Base-by-base conservation (phyloP, 2,888 invertebrate genomes). In the Kryphioiulus occultus region DNA sequence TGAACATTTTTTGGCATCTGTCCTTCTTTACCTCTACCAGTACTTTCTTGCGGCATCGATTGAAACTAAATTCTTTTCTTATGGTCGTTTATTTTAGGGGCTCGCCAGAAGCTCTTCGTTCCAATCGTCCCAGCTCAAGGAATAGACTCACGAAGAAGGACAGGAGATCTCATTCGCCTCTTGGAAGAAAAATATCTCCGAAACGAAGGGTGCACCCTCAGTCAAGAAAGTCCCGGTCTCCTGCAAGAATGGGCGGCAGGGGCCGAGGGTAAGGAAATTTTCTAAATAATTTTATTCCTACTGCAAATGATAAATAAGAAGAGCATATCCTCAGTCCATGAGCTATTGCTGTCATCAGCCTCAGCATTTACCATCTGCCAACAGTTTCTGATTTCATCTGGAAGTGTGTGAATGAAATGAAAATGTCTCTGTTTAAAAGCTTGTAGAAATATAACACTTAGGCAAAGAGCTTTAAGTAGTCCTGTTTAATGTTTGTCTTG, bases 161-260 rank as follows among this genome's bases (percentile, higher is more conserved):
- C n/a, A 39, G 39, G 35, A 84, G 84, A 42, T 84, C 84, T 84
- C 84, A 84, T 84, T 84, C 84, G 19, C 42, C 35, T 84, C 39
- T 84, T 35, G 84, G 84, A 84, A 84, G 84, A 32, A 42, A 84
- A 39, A 19, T 39, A 19, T 84, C 84, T 39, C 84, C 84, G 22
- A 84, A 84, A 32, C 17, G 84, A 84, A 22, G 68, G 68, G 22
- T 68, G 10, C 22, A 68, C 68, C 68, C 68, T 9, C 22, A 22
- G 26, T 68, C 68, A 84, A 84, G 84, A 35, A 84, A 42, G 42
- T 84, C 84, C n/a, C 84, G 84, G 19, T 84, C 84, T 35, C 84
- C 84, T 39, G 42, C n/a, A 35, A 19, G 84, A 84, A 39, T 42
- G 42, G 19, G 42, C 35, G 35, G 35, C 84, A 84, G 84, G 84